phyloP scores from a whole-genome alignment of 2,888 invertebrate species.

The Drosophila neonasuta region DNA sequence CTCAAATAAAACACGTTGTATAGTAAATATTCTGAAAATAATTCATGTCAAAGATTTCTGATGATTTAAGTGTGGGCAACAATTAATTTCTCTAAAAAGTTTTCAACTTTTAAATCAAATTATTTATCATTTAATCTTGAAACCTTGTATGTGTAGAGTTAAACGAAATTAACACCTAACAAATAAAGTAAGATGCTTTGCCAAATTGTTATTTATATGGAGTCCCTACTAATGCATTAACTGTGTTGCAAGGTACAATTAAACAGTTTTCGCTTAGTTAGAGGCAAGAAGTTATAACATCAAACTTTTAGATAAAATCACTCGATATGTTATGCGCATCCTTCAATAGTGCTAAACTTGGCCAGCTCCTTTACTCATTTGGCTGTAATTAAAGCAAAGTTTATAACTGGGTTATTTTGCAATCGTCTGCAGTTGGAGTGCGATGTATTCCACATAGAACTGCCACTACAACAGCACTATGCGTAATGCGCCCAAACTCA shows the following conservation, averaged over 20 bases:
- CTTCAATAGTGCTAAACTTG: constrained; percentile 1
- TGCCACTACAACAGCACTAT: constrained; percentile 4
- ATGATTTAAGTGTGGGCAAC: too few species aligned
- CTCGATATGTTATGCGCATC: background rate
- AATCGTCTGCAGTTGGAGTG: background rate
- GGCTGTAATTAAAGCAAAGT: constrained; percentile 12
- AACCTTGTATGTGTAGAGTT: background rate
- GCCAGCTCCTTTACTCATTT: constrained; percentile 9
- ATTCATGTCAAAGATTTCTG: too few species aligned
- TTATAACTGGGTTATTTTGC: constrained; percentile 19
- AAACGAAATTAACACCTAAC: constrained; percentile 1
- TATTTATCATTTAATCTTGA: background rate
- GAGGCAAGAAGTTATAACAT: background rate
- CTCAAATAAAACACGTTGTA: background rate
- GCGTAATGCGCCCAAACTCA: constrained; percentile 22
- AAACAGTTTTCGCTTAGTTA: too few species aligned
- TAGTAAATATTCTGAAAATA: background rate
- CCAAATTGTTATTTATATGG: background rate
- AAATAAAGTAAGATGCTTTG: background rate
- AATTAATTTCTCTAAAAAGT: background rate
- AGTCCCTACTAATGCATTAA: background rate
- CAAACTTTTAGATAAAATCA: constrained; percentile 3
- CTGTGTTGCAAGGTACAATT: background rate
- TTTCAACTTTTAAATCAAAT: background rate
- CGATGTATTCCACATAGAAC: background rate